Evolutionary conservation across 2,888 invertebrate genomes (phyloP).

Genomic region (Metallyticus violacea): DNA sequence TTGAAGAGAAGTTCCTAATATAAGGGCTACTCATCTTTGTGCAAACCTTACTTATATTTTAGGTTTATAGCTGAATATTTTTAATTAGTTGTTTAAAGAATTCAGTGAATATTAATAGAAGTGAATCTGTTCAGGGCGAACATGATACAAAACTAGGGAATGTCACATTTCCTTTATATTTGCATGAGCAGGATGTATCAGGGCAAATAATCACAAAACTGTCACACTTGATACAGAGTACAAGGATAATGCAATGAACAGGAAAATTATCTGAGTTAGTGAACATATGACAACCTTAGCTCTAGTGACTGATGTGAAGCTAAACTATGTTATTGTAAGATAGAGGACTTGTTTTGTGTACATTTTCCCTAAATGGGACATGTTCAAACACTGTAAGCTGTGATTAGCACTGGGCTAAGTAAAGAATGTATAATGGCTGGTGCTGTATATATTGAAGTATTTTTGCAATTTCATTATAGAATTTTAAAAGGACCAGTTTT

Average conservation of each 20-base stretch:
- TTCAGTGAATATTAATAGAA: not conserved
- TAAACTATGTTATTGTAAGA: no score
- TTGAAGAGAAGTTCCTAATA: not conserved
- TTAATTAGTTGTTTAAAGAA: not conserved
- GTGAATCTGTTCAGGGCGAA: not conserved
- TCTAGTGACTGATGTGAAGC: no score
- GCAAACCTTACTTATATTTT: not conserved
- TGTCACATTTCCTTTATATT: not conserved
- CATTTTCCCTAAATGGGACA: not conserved
- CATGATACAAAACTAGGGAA: not conserved
- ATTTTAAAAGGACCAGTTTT: not conserved
- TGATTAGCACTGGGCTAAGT: not conserved
- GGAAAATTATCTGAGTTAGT: no score
- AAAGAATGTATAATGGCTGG: not conserved
- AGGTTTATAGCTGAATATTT: not conserved
- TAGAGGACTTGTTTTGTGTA: not conserved
- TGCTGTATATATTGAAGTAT: not conserved
- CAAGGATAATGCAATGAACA: no score
- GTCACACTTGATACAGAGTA: no score
- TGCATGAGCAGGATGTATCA: no score
- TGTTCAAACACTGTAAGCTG: not conserved
- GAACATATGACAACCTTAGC: no score
- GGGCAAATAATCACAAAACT: no score
- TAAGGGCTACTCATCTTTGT: not conserved
- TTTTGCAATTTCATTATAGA: not conserved